Conservation (phyloP, 2,113 vertebrate species). For the Gallinago undulata region DNA sequence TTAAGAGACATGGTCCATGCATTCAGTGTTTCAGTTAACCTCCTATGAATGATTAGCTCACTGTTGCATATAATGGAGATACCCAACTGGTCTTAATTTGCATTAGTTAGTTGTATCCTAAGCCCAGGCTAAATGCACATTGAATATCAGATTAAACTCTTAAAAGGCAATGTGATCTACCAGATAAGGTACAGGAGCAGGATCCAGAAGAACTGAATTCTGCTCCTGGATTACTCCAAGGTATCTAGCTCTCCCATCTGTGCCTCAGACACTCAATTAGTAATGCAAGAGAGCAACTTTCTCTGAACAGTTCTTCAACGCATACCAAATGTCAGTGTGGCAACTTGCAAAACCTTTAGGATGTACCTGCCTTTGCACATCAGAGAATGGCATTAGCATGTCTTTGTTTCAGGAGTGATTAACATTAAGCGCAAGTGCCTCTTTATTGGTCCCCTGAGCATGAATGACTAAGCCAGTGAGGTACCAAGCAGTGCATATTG, state of each 20-base stretch:
- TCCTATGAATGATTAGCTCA: slow-evolving; percentile 29
- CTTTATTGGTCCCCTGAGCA: neutral
- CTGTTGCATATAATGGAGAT: neutral
- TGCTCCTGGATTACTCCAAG: neutral
- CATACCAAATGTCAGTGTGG: neutral
- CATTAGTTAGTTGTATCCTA: neutral
- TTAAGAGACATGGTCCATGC: neutral
- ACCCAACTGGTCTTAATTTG: neutral
- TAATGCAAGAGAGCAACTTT: neutral
- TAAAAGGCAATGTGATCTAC: neutral
- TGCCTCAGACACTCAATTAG: neutral
- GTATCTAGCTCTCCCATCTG: neutral
- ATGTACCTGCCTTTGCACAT: neutral
- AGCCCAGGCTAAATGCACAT: neutral
- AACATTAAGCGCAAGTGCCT: neutral
- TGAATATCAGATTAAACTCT: neutral
- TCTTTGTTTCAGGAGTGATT: neutral
- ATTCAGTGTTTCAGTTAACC: slow-evolving; percentile 1
- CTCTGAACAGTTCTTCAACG: neutral
- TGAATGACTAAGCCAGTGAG: neutral
- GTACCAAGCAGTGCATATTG: neutral
- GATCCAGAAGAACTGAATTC: neutral
- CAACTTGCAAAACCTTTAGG: neutral
- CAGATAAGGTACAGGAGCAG: neutral
- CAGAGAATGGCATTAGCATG: neutral